Evolutionary conservation across 2,113 vertebrate genomes (phyloP).

Genomic region (Malurus elegans): DNA sequence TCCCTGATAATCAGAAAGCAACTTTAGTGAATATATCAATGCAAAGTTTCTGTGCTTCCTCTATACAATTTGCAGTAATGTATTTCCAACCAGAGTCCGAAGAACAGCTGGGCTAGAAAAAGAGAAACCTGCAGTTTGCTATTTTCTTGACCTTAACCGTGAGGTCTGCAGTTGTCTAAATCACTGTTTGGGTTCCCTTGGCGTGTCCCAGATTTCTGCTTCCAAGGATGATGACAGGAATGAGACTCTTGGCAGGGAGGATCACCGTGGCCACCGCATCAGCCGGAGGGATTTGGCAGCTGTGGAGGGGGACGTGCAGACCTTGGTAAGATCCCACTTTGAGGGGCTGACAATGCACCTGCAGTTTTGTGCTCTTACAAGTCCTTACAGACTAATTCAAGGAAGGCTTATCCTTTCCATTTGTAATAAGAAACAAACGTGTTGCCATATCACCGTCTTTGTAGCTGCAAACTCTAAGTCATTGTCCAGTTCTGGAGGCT

Average conservation of each 20-base stretch:
- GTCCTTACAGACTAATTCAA: not conserved
- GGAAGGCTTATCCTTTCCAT: not conserved
- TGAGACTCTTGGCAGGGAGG: conserved; percentile 65
- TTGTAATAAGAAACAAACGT: not conserved
- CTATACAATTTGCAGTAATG: not conserved
- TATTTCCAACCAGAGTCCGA: not conserved
- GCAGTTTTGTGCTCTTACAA: rapidly evolving
- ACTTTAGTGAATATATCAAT: not conserved
- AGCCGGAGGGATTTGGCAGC: conserved; percentile 77
- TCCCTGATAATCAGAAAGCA: not conserved
- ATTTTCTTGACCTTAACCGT: not conserved
- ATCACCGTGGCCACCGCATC: conserved; percentile 67
- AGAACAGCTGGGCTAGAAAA: not conserved
- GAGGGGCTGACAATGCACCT: not conserved
- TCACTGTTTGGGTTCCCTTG: not conserved
- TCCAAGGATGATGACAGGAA: conserved; percentile 75
- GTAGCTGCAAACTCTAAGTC: not conserved
- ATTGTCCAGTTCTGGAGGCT: not conserved
- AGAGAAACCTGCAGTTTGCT: not conserved
- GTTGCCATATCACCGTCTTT: not conserved
- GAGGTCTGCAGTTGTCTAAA: not conserved
- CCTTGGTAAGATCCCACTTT: conserved; percentile 76
- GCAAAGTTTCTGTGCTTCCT: not conserved
- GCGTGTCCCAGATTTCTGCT: conserved; percentile 58
- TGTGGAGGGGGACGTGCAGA: conserved; percentile 74